Base-by-base conservation (phyloP, 53 echinoderm and acorn worm species). In the Actinopyga echinites region DNA sequence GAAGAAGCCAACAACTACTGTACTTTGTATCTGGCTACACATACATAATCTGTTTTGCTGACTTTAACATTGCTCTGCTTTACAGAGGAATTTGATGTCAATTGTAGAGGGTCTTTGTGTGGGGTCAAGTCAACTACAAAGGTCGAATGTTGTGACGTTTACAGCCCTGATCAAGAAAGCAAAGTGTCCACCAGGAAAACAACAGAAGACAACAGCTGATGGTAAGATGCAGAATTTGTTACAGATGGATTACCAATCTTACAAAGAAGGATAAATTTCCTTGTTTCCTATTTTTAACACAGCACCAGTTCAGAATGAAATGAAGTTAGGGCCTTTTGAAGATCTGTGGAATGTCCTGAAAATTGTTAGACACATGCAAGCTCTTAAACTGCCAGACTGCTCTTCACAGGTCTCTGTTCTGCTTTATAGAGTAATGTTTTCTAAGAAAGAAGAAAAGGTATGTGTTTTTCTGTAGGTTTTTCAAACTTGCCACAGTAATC, bases 151-250 rank as follows among this genome's bases (percentile, higher is more conserved):
- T 35, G 92, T 96, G 75, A 96, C 97, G 36, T 83, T 96, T 81
- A 96, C 97, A 2, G 97, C 97, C 30, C 90, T 96, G 94, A 81
- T 96, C 74, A 96, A 96, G 77, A 92, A 93, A 37, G 94, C 97
- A 21, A 89, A 96, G 86, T 92, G 94, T 86, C 97, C 97, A 24
- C 75, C 83, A 53, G 93, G 93, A 36, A 65, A 86, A 1, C 87
- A 89, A 69, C 71, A 88, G 8, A 85, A 85, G 23, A 60, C 78
- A 24, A 56, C 91, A 69, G 89, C 85, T 29, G 75, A 83, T 57
- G 82, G 82, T 90, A 64, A 53, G 33, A 22, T n/a, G 13, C 49
- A 49, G 49, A 1, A 15, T 49, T 49, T 17, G 13, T 49, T 2
- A 17, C 13, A 2, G 15, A 40, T 40, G 40, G 40, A 10, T 1